phyloP scores from a whole-genome alignment of 2,797 vertebrate species.

The Cyclopterus lumpus region DNA sequence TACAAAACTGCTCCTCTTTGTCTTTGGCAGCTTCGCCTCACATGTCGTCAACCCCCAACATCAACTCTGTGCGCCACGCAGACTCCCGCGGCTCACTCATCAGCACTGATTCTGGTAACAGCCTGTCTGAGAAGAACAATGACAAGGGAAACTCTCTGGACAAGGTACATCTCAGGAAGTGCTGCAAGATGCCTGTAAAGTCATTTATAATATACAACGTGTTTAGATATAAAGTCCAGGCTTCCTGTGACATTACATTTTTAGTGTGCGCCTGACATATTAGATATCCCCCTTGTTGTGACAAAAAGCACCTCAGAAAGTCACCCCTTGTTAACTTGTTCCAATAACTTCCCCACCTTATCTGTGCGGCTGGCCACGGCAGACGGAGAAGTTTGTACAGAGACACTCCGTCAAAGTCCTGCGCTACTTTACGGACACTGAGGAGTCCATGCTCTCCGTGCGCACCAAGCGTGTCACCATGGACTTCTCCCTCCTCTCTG shows the following conservation, averaged over 20 bases:
- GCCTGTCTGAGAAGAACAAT: slow-evolving; percentile 89
- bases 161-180: slow-evolving; percentile 84
- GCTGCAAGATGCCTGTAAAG: not conserved
- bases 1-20: not conserved
- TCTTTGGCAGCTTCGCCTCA: slow-evolving; percentile 90
- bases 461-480: slow-evolving; percentile 88
- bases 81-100: slow-evolving; percentile 96
- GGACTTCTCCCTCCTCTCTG: slow-evolving; percentile 92
- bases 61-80: slow-evolving; percentile 90
- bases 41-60: slow-evolving; percentile 90
- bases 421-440: slow-evolving; percentile 78
- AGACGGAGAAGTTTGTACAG: slow-evolving; percentile 88
- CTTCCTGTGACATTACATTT: slow-evolving; percentile 19
- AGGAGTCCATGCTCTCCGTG: slow-evolving; percentile 79
- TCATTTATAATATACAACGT: not conserved
- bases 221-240: slow-evolving; percentile 5
- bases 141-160: slow-evolving; percentile 94
- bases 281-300: slow-evolving; percentile 13
- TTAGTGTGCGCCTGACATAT: not conserved
- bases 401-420: slow-evolving; percentile 89
- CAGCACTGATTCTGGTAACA: slow-evolving; percentile 94
- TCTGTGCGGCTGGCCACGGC: slow-evolving; percentile 71
- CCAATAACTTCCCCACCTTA: slow-evolving; percentile 68
- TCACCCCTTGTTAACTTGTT: slow-evolving; percentile 59
- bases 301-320: slow-evolving; percentile 25